Base-by-base conservation (phyloP, 2,797 vertebrate genomes). In the Otolemur crassicaudatus region DNA sequence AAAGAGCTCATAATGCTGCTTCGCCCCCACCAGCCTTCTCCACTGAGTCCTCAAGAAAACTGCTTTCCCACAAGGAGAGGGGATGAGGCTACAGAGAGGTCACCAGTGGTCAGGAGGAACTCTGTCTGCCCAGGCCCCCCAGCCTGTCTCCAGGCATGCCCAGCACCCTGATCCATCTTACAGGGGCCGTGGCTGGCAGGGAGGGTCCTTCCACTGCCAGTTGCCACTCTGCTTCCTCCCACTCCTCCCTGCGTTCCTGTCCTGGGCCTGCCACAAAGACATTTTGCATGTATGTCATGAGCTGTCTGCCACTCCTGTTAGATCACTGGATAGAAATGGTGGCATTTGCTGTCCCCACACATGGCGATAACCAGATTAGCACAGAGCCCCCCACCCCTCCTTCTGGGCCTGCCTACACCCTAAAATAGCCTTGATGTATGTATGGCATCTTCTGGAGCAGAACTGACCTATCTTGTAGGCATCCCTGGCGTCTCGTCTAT, bases 271-370 rank as follows among this genome's bases (percentile, higher is more conserved):
- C 37, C 2, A 58, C 19, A 6, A 53, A 53, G 73, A 61, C 58
- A 13, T 43, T 49, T 27, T 7, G 87, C 56, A 19, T 7, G 3
- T 11, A 65, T 88, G 19, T n/a, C 63, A 20, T 2, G 29, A 69
- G 70, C 69, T 46, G 12, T 37, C 90, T 14, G 60, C 31, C 29
- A 0, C 86, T 23, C 27, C 87, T 14, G 1, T 91, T 31, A 91
- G 83, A 23, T 76, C 89, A 89, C 60, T 17, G 89, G 43, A 22
- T 40, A 73, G 88, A 70, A 88, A 67, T 4, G 79, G 67, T 34
- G 97, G 95, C 83, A 91, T 93, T 13, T 80, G 84, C 97, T 97
- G 87, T 53, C 27, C 80, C 91, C 0, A 23, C 96, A 94, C 89
- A 85, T 87, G 94, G 89, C 77, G 7, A 84, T 96, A 95, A 95